These are phyloP conservation scores for Rapana venosa DNA, from an alignment of 2,888 invertebrate genomes.

Conservation along the genomic window DNA sequence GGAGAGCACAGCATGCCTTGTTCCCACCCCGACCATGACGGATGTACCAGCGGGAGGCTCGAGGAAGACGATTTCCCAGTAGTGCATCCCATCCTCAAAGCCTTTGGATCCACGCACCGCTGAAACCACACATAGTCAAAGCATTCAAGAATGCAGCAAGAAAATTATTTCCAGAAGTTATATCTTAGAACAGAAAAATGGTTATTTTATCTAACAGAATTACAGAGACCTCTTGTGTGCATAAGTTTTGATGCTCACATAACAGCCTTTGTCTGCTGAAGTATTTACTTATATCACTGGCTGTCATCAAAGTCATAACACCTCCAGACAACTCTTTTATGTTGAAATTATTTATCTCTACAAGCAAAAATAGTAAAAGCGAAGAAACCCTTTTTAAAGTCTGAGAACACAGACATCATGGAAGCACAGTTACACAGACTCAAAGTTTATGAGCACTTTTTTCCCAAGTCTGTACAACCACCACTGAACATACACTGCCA, in stretches of 20 bases:
- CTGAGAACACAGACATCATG: neutral
- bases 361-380: too few relatives aligned
- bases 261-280: neutral
- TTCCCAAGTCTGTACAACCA: too few relatives aligned
- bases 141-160: too few relatives aligned
- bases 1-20: constrained; percentile 60
- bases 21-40: constrained; percentile 73
- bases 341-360: neutral
- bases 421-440: neutral
- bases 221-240: neutral
- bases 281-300: neutral
- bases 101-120: constrained; percentile 65
- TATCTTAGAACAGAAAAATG: neutral
- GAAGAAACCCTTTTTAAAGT: neutral
- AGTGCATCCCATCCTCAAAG: constrained; percentile 67
- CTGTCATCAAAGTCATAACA: neutral
- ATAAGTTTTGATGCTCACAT: neutral
- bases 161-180: too few relatives aligned
- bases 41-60: constrained; percentile 70
- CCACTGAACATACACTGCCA: neutral
- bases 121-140: constrained; percentile 35
- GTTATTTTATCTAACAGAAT: neutral
- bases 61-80: constrained; percentile 70
- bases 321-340: neutral
- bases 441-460: neutral